Base-by-base conservation (phyloP, 2,113 vertebrate genomes). In the Agapornis roseicollis region DNA sequence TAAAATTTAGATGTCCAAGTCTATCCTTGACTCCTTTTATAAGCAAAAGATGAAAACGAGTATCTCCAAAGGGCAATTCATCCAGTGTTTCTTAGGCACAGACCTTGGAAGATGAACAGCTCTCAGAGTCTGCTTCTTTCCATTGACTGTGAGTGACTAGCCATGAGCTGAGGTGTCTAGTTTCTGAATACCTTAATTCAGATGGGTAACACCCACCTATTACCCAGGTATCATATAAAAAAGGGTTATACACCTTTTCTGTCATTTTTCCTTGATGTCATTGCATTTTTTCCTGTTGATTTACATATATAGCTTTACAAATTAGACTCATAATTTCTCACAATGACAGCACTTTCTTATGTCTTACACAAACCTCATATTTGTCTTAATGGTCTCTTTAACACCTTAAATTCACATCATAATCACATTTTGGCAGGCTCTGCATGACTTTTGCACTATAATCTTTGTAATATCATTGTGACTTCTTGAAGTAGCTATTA, bases 401-500 rank as follows among this genome's bases (percentile, higher is more conserved):
- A 60, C 37, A 18, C 49, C 73, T 92, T 83, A 87, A 84, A 87
- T 80, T 89, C 80, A 72, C 52, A n/a, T 63, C 46, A 63, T 52
- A 84, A 92, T 84, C 79, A n/a, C 16, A 8, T 27, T 50, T 29
- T 71, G 69, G 65, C 14, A 24, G 61, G 66, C 37, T 84, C 80
- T 82, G 76, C 46, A 3, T 76, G 46, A 83, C 81, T 96, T 95
- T 91, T 66, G 68, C 50, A 10, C 44, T 89, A 79, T 90, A 86
- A 90, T 95, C 90, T 93, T 94, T 89, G 33, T 55, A 60, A 86
- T 84, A 91, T 90, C 80, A 9, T 86, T 88, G 39, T 42, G 37
- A 39, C 83, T 88, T 83, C 44, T 64, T 91, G 77, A 91, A 95
- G 64, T 90, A 93, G 78, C 84, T 95, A 60, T 88, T 95, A 89